phyloP scores from a whole-genome alignment of 2,113 vertebrate genomes.

The Platysternon megacephalum region DNA sequence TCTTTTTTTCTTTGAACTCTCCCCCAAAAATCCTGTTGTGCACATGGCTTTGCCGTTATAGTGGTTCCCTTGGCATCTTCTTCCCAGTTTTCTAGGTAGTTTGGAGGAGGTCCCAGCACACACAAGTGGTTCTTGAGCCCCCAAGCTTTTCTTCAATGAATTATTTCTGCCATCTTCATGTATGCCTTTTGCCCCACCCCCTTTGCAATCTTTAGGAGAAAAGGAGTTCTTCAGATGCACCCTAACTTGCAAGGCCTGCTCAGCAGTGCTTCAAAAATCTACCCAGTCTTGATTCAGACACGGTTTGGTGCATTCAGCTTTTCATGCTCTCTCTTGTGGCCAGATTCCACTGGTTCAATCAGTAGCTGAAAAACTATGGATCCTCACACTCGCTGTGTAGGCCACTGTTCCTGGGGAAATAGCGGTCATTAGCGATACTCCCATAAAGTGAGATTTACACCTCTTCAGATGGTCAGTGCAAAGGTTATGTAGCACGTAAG shows the following conservation, averaged over 20 bases:
- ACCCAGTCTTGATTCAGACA: no score
- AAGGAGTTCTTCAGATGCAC: neutral
- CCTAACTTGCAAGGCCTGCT: neutral
- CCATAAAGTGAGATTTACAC: neutral
- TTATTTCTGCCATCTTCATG: neutral
- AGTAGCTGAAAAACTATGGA: neutral
- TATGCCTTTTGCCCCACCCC: neutral
- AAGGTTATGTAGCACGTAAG: neutral
- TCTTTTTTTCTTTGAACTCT: neutral
- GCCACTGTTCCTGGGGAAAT: neutral
- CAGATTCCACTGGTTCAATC: neutral
- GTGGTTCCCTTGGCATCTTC: neutral
- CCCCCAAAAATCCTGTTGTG: neutral
- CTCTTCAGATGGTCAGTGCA: neutral
- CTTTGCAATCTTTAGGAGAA: neutral
- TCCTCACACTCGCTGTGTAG: neutral
- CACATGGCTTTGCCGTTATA: neutral
- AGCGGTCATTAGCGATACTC: neutral
- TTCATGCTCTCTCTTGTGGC: neutral
- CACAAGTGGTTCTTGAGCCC: neutral
- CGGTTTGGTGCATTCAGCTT: neutral
- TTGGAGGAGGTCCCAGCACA: neutral
- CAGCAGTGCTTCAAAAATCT: neutral
- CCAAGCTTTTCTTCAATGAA: neutral
- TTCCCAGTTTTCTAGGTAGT: neutral